phyloP scores from a whole-genome alignment of 2,888 invertebrate genomes.

The Aphodius granarius region DNA sequence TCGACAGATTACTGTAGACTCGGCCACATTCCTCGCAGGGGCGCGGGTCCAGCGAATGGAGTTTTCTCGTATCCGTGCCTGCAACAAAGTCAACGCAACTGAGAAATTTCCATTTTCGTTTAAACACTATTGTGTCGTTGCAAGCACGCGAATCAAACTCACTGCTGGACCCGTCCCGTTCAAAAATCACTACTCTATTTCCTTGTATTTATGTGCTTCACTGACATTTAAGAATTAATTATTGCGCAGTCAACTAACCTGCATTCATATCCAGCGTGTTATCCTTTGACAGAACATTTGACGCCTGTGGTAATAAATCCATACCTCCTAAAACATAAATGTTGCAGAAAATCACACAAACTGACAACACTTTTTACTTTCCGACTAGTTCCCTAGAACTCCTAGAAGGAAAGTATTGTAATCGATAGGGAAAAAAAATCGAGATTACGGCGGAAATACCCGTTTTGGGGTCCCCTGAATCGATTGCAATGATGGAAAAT shows the following conservation, averaged over 20 bases:
- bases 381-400: too few species aligned
- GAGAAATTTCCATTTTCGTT: not conserved
- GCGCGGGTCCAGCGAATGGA: slow-evolving; percentile 58
- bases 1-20: slow-evolving; percentile 67
- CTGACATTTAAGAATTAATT: too few species aligned
- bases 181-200: too few species aligned
- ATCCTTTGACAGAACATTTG: slow-evolving; percentile 44
- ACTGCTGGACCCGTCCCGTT: slow-evolving; percentile 32
- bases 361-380: too few species aligned
- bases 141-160: slow-evolving; percentile 40
- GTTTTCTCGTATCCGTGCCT: slow-evolving; percentile 52
- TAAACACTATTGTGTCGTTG: slow-evolving; percentile 40
- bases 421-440: too few species aligned
- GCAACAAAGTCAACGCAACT: slow-evolving; percentile 39
- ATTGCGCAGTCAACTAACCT: too few species aligned
- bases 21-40: slow-evolving; percentile 66
- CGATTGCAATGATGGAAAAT: too few species aligned
- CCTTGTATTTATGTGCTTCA: too few species aligned
- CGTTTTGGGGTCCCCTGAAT: too few species aligned
- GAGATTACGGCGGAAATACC: too few species aligned
- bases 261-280: slow-evolving; percentile 41
- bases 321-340: slow-evolving; percentile 47
- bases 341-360: too few species aligned
- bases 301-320: slow-evolving; percentile 52
- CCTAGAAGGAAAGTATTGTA: too few species aligned